These are phyloP conservation scores for Syngnathoides biaculeatus DNA, from an alignment of 2,113 vertebrate species.

Conservation along the genomic window DNA sequence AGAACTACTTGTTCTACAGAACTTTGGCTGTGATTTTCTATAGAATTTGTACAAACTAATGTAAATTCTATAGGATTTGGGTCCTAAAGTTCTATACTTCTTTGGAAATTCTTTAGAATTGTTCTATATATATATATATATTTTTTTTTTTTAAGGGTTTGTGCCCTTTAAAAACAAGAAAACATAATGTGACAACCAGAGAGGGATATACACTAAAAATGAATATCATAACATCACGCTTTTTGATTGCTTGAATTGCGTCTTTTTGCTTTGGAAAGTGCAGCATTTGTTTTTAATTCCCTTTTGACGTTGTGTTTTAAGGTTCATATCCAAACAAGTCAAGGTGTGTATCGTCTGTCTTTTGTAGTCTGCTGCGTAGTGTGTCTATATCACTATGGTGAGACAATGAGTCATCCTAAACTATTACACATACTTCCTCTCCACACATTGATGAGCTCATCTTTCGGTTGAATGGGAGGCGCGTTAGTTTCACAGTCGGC, in stretches of 20 bases:
- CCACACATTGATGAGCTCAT: slow-evolving; percentile 64
- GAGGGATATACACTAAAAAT: slow-evolving; percentile 1
- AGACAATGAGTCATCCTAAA: slow-evolving; percentile 60
- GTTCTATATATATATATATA: too few species aligned
- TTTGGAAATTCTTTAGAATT: too few species aligned
- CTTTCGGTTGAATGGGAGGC: slow-evolving; percentile 46
- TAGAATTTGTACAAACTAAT: too few species aligned
- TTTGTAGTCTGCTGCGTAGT: slow-evolving; percentile 16
- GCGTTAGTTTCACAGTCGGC: slow-evolving; percentile 30
- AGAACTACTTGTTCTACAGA: too few species aligned
- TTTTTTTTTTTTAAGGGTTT: too few species aligned
- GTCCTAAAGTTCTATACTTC: too few species aligned
- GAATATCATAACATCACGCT: background rate
- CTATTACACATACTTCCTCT: slow-evolving; percentile 46
- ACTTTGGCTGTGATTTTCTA: too few species aligned
- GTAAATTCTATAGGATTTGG: too few species aligned
- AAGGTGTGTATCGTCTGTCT: slow-evolving; percentile 34
- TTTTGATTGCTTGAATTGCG: background rate
- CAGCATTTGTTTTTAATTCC: background rate
- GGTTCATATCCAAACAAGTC: slow-evolving; percentile 10
- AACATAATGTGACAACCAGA: slow-evolving; percentile 1
- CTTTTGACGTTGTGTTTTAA: background rate
- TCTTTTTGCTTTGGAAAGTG: background rate
- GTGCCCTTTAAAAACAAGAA: slow-evolving; percentile 13
- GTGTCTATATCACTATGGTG: slow-evolving; percentile 33